A percentile compares a stretch with the other conserved stretches of the same genome.
phyloP scores from a whole-genome alignment of 2,888 invertebrate genomes.

The Dynastes maya region DNA sequence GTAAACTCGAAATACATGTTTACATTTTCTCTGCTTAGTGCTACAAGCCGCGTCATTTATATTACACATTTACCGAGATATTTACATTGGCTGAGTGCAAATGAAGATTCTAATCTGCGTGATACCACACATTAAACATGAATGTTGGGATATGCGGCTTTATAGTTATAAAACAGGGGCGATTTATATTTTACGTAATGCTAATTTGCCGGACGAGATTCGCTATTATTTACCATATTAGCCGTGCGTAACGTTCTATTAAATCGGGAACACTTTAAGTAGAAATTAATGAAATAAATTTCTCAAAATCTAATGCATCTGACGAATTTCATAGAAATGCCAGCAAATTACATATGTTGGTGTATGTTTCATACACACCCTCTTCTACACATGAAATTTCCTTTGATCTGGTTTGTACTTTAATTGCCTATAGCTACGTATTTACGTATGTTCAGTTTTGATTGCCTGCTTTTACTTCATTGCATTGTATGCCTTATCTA shows the following conservation, averaged over 20 bases:
- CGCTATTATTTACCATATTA: not conserved
- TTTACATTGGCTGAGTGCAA: conserved; percentile 22
- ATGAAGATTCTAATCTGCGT: conserved; percentile 13
- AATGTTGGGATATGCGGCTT: not conserved
- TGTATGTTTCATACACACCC: too few species aligned
- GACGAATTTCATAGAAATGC: too few species aligned
- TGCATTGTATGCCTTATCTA: too few species aligned
- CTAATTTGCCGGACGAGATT: not conserved
- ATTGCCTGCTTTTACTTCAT: too few species aligned
- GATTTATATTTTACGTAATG: conserved; percentile 4
- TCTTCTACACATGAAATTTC: too few species aligned
- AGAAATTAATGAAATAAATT: not conserved
- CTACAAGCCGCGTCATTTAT: not conserved
- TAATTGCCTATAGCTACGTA: too few species aligned
- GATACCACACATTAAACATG: conserved; percentile 17
- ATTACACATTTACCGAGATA: conserved; percentile 10
- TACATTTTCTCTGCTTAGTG: conserved; percentile 4
- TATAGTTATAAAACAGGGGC: not conserved
- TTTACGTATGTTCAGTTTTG: too few species aligned
- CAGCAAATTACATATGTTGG: too few species aligned
- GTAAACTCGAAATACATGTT: not conserved
- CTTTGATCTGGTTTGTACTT: too few species aligned
- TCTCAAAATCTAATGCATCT: not conserved
- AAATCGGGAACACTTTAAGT: not conserved
- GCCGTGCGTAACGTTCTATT: not conserved